These are phyloP conservation scores for Lasioglossum pauxillum DNA, from an alignment of 2,888 invertebrate genomes.

Conservation along the genomic window DNA sequence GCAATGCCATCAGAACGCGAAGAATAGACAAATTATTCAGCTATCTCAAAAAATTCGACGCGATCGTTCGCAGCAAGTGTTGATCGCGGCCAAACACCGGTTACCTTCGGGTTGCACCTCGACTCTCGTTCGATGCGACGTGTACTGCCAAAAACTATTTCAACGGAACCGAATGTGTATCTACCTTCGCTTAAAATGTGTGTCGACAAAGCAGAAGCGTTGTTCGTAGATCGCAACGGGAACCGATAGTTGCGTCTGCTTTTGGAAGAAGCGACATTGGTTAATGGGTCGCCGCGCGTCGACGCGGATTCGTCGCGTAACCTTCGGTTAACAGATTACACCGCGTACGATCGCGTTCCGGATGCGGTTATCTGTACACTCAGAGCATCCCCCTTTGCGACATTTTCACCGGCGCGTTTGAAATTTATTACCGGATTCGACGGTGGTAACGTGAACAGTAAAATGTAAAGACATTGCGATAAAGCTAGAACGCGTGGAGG, in stretches of 20 bases:
- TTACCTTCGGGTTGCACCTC: no score
- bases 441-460: background rate
- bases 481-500: background rate
- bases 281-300: background rate
- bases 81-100: no score
- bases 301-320: background rate
- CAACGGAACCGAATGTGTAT: no score
- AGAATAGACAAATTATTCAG: background rate
- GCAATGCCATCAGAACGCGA: background rate
- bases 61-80: background rate
- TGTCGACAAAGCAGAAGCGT: background rate
- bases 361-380: constrained; percentile 37
- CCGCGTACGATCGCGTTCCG: constrained; percentile 28
- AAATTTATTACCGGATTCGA: constrained; percentile 55
- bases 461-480: background rate
- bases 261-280: background rate
- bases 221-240: background rate
- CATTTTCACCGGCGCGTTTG: constrained; percentile 21
- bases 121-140: no score
- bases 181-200: background rate
- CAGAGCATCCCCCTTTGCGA: background rate
- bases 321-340: constrained; percentile 34
- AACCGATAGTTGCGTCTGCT: background rate
- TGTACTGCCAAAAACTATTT: no score
- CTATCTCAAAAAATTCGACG: background rate